Evolutionary conservation across 2,888 invertebrate species (phyloP).

Genomic region (Heteromyza rotundicornis): DNA sequence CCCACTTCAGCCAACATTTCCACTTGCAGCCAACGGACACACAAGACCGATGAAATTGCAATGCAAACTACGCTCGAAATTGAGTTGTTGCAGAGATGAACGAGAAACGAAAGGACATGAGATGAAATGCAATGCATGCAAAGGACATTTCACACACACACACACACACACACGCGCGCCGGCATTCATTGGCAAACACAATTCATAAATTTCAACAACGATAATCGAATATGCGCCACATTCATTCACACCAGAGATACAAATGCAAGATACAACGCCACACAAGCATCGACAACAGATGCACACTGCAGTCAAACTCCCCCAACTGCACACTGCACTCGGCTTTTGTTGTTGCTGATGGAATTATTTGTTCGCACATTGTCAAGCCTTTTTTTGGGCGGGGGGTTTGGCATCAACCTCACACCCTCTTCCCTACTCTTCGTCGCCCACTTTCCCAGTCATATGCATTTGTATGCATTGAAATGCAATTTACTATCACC

Average conservation of each 20-base stretch:
- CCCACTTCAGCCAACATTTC: too few relatives aligned
- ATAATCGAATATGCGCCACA: conserved; percentile 40
- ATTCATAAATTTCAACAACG: conserved; percentile 51
- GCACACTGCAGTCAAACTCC: neutral
- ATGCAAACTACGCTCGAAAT: conserved; percentile 10
- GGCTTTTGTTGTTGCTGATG: conserved; percentile 56
- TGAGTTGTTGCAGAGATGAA: conserved; percentile 14
- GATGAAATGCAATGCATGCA: conserved; percentile 1
- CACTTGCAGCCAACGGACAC: neutral
- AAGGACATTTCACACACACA: neutral
- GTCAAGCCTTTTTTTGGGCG: conserved; percentile 33
- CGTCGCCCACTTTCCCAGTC: neutral
- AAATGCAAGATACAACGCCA: conserved; percentile 4
- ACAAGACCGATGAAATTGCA: neutral
- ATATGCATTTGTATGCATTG: neutral
- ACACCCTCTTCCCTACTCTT: neutral
- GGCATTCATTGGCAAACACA: conserved; percentile 30
- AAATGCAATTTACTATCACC: conserved; percentile 3
- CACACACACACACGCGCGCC: neutral
- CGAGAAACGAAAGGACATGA: neutral
- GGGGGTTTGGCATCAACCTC: neutral
- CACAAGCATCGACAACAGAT: neutral
- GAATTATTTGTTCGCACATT: conserved; percentile 60
- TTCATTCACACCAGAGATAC: conserved; percentile 6
- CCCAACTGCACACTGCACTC: neutral